A percentile compares a stretch with the other conserved stretches of the same genome.
Conservation (phyloP, 2,888 invertebrate genomes). For the Tuberolachnus salignus region DNA sequence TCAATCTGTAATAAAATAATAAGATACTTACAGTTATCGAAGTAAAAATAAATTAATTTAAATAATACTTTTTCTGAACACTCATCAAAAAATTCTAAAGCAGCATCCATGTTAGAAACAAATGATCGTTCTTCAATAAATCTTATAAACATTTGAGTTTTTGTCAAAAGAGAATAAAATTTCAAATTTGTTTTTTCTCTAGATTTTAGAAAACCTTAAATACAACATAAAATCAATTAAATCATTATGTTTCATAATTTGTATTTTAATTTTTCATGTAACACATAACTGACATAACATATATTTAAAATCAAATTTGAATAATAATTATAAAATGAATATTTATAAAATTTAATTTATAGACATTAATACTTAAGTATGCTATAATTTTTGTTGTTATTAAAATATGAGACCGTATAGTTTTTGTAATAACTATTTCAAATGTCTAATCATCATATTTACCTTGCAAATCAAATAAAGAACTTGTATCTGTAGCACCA, state of each 20-base stretch:
- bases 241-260: too few species aligned
- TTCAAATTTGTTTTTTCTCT: constrained; percentile 87
- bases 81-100: constrained; percentile 95
- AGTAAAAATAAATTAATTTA: constrained; percentile 60
- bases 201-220: constrained; percentile 76
- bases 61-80: constrained; percentile 79
- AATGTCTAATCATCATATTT: constrained; percentile 32
- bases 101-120: constrained; percentile 96
- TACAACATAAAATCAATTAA: not conserved
- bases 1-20: constrained; percentile 60
- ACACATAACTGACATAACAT: too few species aligned
- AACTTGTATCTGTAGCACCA: constrained; percentile 92
- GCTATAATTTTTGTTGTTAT: not conserved
- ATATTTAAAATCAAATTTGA: not conserved
- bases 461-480: constrained; percentile 88
- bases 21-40: not conserved
- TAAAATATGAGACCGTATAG: not conserved
- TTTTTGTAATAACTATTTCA: not conserved
- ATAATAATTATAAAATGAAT: not conserved
- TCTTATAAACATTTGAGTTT: constrained; percentile 96
- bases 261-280: too few species aligned
- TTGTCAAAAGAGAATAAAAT: constrained; percentile 87
- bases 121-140: constrained; percentile 99
- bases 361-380: not conserved
- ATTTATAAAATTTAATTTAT: not conserved